Evolutionary conservation across 2,888 invertebrate species (phyloP).

Genomic region (Toxonevra muliebris): DNA sequence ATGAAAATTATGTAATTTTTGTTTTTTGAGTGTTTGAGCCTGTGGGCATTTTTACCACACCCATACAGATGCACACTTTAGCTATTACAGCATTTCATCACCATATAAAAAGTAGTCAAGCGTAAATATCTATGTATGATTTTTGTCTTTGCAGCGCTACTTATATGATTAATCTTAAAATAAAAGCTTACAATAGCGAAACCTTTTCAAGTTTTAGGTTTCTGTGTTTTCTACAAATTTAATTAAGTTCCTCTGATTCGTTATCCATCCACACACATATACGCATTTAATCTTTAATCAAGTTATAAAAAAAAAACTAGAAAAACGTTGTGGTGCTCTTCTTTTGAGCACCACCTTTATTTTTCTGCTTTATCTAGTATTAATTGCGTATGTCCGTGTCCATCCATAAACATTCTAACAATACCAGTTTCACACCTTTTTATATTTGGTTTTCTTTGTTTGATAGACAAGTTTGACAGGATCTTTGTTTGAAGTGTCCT

Average conservation of each 20-base stretch:
- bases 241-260: slow-evolving; percentile 24
- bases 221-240: slow-evolving; percentile 12
- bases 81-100: too few species aligned
- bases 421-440: slow-evolving; percentile 28
- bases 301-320: slow-evolving; percentile 18
- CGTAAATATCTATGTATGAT: too few species aligned
- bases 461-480: slow-evolving; percentile 34
- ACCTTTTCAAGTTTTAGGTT: too few species aligned
- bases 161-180: too few species aligned
- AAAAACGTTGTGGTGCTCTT: not conserved
- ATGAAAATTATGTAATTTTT: too few species aligned
- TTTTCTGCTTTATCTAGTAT: not conserved
- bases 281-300: slow-evolving; percentile 25
- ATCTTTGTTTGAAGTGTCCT: slow-evolving; percentile 27
- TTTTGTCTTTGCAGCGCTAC: too few species aligned
- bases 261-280: slow-evolving; percentile 3
- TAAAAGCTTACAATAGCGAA: too few species aligned
- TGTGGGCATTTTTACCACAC: too few species aligned
- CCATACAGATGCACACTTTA: too few species aligned
- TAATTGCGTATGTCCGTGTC: slow-evolving; percentile 36
- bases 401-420: slow-evolving; percentile 15
- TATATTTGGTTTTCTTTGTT: slow-evolving; percentile 3
- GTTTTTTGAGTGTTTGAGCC: too few species aligned
- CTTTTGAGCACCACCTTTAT: not conserved
- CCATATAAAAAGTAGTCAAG: too few species aligned